Evolutionary conservation across 1,140 invertebrate species (phyloP).

Genomic region (Drosophila ercepeae): DNA sequence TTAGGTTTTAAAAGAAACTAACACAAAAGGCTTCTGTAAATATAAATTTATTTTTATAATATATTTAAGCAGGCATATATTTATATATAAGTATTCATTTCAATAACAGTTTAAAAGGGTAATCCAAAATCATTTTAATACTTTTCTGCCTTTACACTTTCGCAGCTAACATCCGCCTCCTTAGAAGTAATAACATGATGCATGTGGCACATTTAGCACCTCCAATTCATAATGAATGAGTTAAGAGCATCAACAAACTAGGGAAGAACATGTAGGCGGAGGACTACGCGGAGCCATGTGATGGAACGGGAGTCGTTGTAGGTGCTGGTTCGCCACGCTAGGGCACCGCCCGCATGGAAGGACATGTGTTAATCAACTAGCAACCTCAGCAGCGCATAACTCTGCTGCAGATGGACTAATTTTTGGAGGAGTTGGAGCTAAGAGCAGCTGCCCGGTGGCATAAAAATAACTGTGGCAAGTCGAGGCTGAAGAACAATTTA

Average conservation of each 20-base stretch:
- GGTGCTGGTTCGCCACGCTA: conserved; percentile 44
- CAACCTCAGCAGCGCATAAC: conserved; percentile 66
- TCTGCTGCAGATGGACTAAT: conserved; percentile 60
- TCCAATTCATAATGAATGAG: conserved; percentile 82
- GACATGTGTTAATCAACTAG: conserved; percentile 80
- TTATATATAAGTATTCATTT: too few species aligned
- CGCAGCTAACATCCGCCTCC: not conserved
- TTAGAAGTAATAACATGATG: conserved; percentile 20
- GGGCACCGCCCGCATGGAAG: conserved; percentile 70
- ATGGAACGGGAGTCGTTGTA: conserved; percentile 11
- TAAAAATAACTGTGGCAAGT: conserved; percentile 72
- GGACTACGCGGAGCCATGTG: conserved; percentile 25
- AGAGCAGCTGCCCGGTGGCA: conserved; percentile 46
- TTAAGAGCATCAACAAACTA: conserved; percentile 81
- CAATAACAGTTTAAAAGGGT: too few species aligned
- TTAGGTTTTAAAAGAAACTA: too few species aligned
- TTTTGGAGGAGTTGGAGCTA: conserved; percentile 21
- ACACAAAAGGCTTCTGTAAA: too few species aligned
- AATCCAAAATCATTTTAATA: not conserved
- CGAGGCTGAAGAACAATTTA: conserved; percentile 60
- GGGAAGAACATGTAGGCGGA: conserved; percentile 58
- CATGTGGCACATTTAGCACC: conserved; percentile 72
- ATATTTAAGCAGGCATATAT: too few species aligned
- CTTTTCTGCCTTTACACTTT: not conserved
- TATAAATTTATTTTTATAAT: too few species aligned